Conservation (phyloP, 2,797 vertebrate species). For the Galago senegalensis region DNA sequence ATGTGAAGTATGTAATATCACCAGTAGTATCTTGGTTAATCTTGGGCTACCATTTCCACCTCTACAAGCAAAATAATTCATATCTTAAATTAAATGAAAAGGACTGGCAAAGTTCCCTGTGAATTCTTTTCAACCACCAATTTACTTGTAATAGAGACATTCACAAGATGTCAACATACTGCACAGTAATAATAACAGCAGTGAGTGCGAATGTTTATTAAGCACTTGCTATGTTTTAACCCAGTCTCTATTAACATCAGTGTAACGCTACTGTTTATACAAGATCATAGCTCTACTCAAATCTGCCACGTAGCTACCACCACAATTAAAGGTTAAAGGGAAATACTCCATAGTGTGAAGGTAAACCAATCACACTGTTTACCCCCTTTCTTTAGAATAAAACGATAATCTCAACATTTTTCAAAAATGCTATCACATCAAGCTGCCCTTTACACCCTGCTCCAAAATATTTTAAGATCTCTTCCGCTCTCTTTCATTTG, state of each 20-base stretch:
- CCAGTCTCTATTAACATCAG: background rate
- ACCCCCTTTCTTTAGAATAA: conserved; percentile 41
- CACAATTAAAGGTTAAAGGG: background rate
- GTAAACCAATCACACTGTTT: background rate
- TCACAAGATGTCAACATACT: background rate
- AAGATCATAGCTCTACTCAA: background rate
- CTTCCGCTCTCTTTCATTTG: background rate
- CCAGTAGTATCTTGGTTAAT: background rate
- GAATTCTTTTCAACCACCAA: background rate
- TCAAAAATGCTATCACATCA: background rate
- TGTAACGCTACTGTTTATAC: background rate
- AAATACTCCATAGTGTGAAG: background rate
- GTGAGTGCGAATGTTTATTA: background rate
- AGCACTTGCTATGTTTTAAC: background rate
- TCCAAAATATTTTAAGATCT: conserved; percentile 27
- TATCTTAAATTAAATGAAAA: conserved; percentile 41
- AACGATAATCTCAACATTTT: background rate
- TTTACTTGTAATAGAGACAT: background rate
- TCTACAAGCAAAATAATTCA: background rate
- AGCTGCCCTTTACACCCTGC: background rate
- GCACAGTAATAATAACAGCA: background rate
- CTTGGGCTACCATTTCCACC: background rate
- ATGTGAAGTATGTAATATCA: background rate
- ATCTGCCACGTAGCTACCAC: background rate
- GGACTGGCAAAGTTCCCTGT: background rate